phyloP scores from a whole-genome alignment of 2,888 invertebrate genomes.

The Heliothis peltigera region DNA sequence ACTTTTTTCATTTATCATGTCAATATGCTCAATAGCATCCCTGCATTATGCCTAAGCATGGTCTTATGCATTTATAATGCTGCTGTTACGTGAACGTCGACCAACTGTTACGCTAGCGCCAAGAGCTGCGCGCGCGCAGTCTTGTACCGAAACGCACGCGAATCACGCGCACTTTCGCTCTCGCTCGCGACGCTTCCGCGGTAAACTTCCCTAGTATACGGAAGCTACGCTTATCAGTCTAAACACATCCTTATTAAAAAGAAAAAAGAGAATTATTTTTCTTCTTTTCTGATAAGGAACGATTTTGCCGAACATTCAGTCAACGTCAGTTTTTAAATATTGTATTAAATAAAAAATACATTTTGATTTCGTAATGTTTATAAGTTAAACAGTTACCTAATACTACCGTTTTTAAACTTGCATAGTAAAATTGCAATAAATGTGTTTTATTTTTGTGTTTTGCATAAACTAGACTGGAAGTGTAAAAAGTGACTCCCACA shows the following conservation, averaged over 20 bases:
- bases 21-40: slow-evolving; percentile 5
- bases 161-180: slow-evolving; percentile 86
- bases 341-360: neutral
- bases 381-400: neutral
- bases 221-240: slow-evolving; percentile 43
- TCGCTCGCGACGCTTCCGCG: slow-evolving; percentile 74
- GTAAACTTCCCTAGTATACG: slow-evolving; percentile 58
- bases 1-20: neutral
- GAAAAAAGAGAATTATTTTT: neutral
- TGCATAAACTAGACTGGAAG: slow-evolving; percentile 16
- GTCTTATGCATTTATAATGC: slow-evolving; percentile 57
- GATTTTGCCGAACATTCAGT: neutral
- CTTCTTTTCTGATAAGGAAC: neutral
- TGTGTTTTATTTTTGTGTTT: slow-evolving; percentile 21
- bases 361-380: slow-evolving; percentile 1
- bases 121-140: slow-evolving; percentile 70
- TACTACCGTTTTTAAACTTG: slow-evolving; percentile 8
- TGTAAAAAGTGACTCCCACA: slow-evolving; percentile 14
- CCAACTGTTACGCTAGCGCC: slow-evolving; percentile 59
- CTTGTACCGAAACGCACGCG: slow-evolving; percentile 80
- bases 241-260: slow-evolving; percentile 15
- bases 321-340: too few relatives aligned
- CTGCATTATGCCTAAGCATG: slow-evolving; percentile 30
- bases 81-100: slow-evolving; percentile 80
- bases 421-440: slow-evolving; percentile 1